Evolutionary conservation across 2,888 invertebrate genomes (phyloP), one percentile per base, ranked within the genome.

Genomic region (Odontomyia ornata): DNA sequence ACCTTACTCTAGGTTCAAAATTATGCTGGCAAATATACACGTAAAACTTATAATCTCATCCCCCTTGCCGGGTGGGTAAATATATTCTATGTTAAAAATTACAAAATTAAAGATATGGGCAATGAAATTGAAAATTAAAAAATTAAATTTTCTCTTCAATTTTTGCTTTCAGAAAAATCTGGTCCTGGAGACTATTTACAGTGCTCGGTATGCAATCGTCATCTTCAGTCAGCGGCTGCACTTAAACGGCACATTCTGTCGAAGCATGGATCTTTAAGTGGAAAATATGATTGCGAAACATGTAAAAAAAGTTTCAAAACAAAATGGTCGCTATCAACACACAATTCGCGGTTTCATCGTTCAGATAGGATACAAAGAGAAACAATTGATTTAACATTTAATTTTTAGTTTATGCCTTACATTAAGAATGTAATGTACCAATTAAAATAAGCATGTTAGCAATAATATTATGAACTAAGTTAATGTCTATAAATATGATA

Each of bases 311-410:
- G 83, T 77, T 86, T 86, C 80, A 86, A 86, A 80, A 86, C 86
- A 2, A 86, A 86, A 79, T 86, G 86, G 86, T 86, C 86, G 1
- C 78, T 86, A 15, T 86, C 86, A 76, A 86, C 86, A 11, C 86
- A 86, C 79, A 86, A 86, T 75, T 86, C 86, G 0, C 82, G 86
- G 3, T 86, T 86, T 80, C 86, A 86, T 81, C 83, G 86, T 7
- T 84, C 84, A 76, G 79, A 82, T 71, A 82, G 85, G 5, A 79
- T 82, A 0, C 81, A 82, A 76, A 85, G 85, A 75, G 86, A 85
- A 78, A 82, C 84, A 76, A 83, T 84, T 36, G 85, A 85, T 82
- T 83, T 86, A 80, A 83, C 84, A 0, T 82, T 83, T 62, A 69
- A 52, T 21, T 77, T 79, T 76, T 76, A 79, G 76, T 36, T 56